Evolutionary conservation across 2,888 invertebrate genomes (phyloP).

Genomic region (Hirtodrosophila trivittata): DNA sequence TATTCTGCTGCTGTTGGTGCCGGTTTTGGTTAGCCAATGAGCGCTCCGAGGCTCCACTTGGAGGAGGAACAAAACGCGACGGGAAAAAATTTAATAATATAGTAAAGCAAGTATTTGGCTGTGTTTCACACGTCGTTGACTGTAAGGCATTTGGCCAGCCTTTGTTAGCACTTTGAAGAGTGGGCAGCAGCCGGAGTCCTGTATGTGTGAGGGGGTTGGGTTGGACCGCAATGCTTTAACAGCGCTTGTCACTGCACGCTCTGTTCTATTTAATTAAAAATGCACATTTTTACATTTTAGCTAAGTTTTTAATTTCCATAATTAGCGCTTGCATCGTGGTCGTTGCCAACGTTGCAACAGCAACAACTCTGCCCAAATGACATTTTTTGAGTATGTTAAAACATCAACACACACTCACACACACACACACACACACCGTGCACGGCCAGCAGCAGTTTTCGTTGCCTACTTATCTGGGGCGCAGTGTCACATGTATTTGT

Average conservation of each 20-base stretch:
- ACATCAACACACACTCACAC: constrained; percentile 25
- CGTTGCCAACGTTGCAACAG: constrained; percentile 24
- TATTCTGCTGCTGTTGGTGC: neutral
- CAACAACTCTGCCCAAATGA: constrained; percentile 44
- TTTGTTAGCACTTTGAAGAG: constrained; percentile 48
- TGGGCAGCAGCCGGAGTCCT: constrained; percentile 2
- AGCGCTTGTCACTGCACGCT: constrained; percentile 31
- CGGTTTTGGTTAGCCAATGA: constrained; percentile 36
- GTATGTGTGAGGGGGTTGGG: neutral
- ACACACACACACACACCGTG: constrained; percentile 13
- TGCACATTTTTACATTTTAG: constrained; percentile 70
- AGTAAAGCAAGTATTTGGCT: constrained; percentile 52
- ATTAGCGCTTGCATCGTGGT: constrained; percentile 66
- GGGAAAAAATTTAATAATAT: constrained; percentile 43
- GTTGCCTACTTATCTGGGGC: constrained; percentile 76
- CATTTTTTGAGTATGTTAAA: constrained; percentile 47
- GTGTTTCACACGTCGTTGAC: constrained; percentile 63
- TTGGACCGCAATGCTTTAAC: constrained; percentile 21
- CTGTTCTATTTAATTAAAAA: constrained; percentile 77
- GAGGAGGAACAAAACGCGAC: constrained; percentile 6
- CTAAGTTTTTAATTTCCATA: constrained; percentile 79
- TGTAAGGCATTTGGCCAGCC: constrained; percentile 52
- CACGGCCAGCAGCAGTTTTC: constrained; percentile 39
- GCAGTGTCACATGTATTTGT: constrained; percentile 56
- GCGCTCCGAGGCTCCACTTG: constrained; percentile 25